phyloP scores from a whole-genome alignment of 2,888 invertebrate genomes.

The Parelbella ahira region DNA sequence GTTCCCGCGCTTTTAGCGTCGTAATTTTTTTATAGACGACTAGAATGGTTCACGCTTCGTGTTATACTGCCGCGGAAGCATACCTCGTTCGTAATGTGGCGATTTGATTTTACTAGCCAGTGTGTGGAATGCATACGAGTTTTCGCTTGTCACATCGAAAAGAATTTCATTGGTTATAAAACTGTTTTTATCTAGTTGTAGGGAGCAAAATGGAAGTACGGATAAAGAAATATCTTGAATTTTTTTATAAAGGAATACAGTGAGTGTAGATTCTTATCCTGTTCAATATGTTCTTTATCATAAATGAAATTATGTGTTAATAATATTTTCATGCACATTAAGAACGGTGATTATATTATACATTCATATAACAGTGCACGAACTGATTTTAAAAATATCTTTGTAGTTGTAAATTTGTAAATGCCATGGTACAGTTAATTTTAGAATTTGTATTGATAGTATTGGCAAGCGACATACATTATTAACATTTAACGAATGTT shows the following conservation, averaged over 20 bases:
- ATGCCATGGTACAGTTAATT: slow-evolving; percentile 23
- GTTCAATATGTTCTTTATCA: too few species aligned
- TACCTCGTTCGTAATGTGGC: slow-evolving; percentile 26
- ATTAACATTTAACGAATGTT: slow-evolving; percentile 16
- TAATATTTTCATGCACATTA: too few species aligned
- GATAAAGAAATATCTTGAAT: not conserved
- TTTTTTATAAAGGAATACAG: not conserved
- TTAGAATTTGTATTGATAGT: slow-evolving; percentile 23
- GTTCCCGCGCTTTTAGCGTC: slow-evolving; percentile 33
- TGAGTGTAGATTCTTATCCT: too few species aligned
- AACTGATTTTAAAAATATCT: slow-evolving; percentile 16
- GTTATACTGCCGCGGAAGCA: slow-evolving; percentile 45
- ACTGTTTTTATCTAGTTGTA: slow-evolving; percentile 6
- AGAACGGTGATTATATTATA: too few species aligned
- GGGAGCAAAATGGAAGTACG: not conserved
- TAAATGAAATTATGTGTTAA: too few species aligned
- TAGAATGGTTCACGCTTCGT: slow-evolving; percentile 43
- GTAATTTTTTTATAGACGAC: slow-evolving; percentile 46
- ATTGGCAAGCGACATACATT: slow-evolving; percentile 24
- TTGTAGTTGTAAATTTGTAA: slow-evolving; percentile 11
- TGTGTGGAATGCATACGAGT: slow-evolving; percentile 27
- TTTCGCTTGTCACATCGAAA: slow-evolving; percentile 13
- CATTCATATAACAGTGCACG: too few species aligned
- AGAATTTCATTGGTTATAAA: slow-evolving; percentile 1
- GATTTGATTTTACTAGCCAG: slow-evolving; percentile 20